Percentiles rank a stretch among this genome's conserved stretches.
These are phyloP conservation scores for Matsumurasca onukii DNA, from an alignment of 1,140 invertebrate species.

Conservation along the genomic window DNA sequence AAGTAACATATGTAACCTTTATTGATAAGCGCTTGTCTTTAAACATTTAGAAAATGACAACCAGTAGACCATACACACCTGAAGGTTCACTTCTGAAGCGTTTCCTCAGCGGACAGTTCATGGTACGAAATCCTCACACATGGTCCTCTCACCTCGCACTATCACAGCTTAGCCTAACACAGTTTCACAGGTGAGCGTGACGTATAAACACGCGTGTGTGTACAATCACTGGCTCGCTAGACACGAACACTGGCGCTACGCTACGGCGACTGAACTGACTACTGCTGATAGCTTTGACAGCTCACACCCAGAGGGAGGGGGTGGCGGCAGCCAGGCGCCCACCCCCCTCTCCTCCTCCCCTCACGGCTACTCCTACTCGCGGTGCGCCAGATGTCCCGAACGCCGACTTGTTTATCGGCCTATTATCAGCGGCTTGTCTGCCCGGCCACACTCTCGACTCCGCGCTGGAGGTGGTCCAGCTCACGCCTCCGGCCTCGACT, in stretches of 20 bases:
- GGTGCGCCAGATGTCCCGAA: constrained; percentile 11
- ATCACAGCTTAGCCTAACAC: not conserved
- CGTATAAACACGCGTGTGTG: not conserved
- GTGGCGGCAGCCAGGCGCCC: constrained; percentile 1
- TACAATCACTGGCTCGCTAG: not conserved
- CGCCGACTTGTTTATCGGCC: constrained; percentile 10
- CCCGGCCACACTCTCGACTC: too few species aligned
- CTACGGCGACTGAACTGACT: not conserved
- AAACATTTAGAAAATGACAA: too few species aligned
- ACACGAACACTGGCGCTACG: not conserved
- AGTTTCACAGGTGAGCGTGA: not conserved
- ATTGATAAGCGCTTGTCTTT: too few species aligned
- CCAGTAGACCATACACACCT: too few species aligned
- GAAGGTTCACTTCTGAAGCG: too few species aligned
- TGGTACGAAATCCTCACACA: not conserved
- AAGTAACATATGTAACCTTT: too few species aligned
- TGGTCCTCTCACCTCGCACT: not conserved
- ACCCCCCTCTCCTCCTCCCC: not conserved
- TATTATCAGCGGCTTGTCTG: constrained; percentile 2
- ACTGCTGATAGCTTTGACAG: not conserved
- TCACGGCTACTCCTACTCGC: too few species aligned
- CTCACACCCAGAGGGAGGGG: not conserved
- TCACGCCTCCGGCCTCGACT: not conserved
- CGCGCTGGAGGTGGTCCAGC: not conserved
- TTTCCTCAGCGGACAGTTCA: too few species aligned